phyloP scores from a whole-genome alignment of 35 echinoderm and acorn worm species.

The Strongylocentrotus purpuratus region DNA sequence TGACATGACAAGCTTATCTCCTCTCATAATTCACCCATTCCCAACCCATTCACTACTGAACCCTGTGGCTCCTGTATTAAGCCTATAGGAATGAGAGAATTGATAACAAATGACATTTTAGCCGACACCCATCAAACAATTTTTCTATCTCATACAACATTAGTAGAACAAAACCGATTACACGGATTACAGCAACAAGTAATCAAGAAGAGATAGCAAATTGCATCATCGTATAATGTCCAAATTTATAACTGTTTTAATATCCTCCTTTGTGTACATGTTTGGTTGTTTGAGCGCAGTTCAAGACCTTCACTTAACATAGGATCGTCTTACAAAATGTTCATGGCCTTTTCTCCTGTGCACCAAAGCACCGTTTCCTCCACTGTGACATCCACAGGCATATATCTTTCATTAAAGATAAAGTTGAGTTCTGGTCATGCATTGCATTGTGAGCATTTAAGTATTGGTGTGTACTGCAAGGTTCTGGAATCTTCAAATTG shows the following conservation, averaged over 20 bases:
- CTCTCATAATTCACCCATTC: not conserved
- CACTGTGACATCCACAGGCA: not conserved
- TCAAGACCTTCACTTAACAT: not conserved
- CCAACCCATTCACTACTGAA: too few relatives aligned
- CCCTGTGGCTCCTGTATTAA: too few relatives aligned
- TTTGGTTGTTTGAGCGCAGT: not conserved
- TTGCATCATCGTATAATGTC: not conserved
- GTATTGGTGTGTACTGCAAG: too few relatives aligned
- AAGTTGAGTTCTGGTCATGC: too few relatives aligned
- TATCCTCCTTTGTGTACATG: not conserved
- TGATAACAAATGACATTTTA: not conserved
- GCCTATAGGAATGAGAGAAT: too few relatives aligned
- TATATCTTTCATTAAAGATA: not conserved
- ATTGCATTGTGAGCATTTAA: too few relatives aligned
- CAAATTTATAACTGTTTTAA: not conserved
- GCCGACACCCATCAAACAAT: not conserved
- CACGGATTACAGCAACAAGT: not conserved
- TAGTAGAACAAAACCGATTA: too few relatives aligned
- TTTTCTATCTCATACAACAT: not conserved
- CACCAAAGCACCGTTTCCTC: not conserved
- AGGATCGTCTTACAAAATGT: not conserved
- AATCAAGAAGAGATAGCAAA: not conserved
- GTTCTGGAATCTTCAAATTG: too few relatives aligned
- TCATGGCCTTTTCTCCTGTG: not conserved
- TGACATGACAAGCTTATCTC: constrained; percentile 8